Percentiles rank a stretch among this genome's conserved stretches.
phyloP scores from a whole-genome alignment of 2,113 vertebrate species.

The Agapornis roseicollis region DNA sequence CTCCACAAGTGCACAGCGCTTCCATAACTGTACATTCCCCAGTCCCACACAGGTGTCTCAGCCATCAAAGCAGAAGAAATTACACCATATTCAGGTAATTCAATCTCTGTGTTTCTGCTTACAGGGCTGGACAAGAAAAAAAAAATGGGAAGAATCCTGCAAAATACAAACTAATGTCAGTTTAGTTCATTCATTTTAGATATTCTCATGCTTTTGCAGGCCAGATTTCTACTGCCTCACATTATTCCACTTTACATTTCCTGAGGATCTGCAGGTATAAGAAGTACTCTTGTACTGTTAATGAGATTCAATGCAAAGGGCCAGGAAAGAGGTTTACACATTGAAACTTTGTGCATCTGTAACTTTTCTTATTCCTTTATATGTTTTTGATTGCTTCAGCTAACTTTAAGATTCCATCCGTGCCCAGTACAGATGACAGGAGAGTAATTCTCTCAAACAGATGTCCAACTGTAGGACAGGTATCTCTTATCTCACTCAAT shows the following conservation, averaged over 20 bases:
- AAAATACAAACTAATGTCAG: neutral
- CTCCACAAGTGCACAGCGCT: neutral
- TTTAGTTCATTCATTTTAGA: neutral
- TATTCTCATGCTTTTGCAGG: neutral
- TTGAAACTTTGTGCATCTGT: neutral
- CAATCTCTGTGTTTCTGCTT: neutral
- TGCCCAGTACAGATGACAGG: neutral
- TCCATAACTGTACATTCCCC: neutral
- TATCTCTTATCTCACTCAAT: neutral
- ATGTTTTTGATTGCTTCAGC: neutral
- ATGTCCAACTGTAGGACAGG: neutral
- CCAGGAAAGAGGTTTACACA: neutral
- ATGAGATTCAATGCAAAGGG: neutral
- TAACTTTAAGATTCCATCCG: neutral
- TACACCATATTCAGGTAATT: neutral
- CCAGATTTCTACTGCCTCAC: neutral
- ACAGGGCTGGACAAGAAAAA: neutral
- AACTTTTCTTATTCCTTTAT: neutral
- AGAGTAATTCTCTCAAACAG: neutral
- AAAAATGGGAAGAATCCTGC: neutral
- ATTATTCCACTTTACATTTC: neutral
- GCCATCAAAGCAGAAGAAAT: neutral
- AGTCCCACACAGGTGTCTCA: neutral
- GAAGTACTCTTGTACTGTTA: neutral
- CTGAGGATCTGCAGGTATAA: fast-evolving